Evolutionary conservation across 2,888 invertebrate species (phyloP).

Genomic region (Drosophila tripunctata): DNA sequence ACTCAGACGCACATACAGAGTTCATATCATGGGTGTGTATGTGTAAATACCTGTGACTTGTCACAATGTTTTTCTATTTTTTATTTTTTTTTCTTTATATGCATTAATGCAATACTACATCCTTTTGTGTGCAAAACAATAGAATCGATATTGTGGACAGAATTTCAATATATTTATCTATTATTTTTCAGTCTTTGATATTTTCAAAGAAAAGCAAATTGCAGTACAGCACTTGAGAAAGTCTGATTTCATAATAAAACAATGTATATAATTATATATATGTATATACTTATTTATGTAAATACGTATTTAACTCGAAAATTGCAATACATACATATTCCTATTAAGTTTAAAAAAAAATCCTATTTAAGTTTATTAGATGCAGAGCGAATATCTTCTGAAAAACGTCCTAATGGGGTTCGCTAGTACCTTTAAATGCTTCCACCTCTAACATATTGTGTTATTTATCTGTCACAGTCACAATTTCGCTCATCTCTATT

Average conservation of each 20-base stretch:
- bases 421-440: too few species aligned
- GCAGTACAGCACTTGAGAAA: neutral
- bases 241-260: neutral
- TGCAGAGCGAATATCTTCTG: too few species aligned
- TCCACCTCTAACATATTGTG: neutral
- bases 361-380: too few species aligned
- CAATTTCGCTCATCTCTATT: constrained; percentile 15
- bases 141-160: too few species aligned
- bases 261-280: neutral
- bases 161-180: neutral
- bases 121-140: neutral
- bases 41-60: constrained; percentile 1
- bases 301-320: too few species aligned
- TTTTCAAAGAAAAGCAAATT: neutral
- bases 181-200: neutral
- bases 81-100: neutral
- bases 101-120: neutral
- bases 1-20: neutral
- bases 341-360: too few species aligned
- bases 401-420: too few species aligned
- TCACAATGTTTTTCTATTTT: too few species aligned
- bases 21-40: neutral
- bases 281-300: too few species aligned
- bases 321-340: too few species aligned
- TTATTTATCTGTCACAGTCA: constrained; percentile 3